A percentile compares a stretch with the other conserved stretches of the same genome.
Conservation (phyloP, 2,888 invertebrate genomes). For the Eupithecia vulgata region DNA sequence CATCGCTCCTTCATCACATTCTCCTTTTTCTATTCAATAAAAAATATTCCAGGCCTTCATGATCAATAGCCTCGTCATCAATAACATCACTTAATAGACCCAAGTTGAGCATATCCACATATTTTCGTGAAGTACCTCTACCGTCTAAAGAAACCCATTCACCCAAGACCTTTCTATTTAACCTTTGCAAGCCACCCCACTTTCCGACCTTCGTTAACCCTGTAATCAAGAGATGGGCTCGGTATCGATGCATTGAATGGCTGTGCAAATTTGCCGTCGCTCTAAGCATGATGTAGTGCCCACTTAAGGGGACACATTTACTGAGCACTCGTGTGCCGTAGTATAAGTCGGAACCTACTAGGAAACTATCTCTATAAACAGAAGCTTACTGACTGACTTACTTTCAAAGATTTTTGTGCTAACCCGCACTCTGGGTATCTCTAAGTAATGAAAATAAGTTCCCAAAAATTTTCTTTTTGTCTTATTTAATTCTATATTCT, state of each 20-base stretch:
- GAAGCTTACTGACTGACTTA: not conserved
- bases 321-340: slow-evolving; percentile 38
- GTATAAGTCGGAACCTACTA: slow-evolving; percentile 38
- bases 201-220: slow-evolving; percentile 19
- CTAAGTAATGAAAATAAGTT: too few species aligned
- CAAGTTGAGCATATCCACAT: not conserved
- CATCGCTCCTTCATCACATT: not conserved
- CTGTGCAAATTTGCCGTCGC: slow-evolving; percentile 60
- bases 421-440: too few species aligned
- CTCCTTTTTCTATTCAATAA: not conserved
- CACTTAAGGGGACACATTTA: slow-evolving; percentile 46
- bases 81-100: not conserved
- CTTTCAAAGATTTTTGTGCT: too few species aligned
- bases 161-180: not conserved
- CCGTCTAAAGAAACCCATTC: not conserved
- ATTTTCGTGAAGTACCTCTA: not conserved
- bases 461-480: too few species aligned
- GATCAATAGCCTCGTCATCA: not conserved
- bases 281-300: slow-evolving; percentile 54
- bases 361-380: slow-evolving; percentile 3
- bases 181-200: not conserved
- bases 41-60: not conserved
- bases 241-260: slow-evolving; percentile 55
- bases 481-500: too few species aligned
- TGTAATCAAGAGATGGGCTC: slow-evolving; percentile 32